Conservation (phyloP, 2,113 vertebrate genomes). For the Etheostoma cragini region DNA sequence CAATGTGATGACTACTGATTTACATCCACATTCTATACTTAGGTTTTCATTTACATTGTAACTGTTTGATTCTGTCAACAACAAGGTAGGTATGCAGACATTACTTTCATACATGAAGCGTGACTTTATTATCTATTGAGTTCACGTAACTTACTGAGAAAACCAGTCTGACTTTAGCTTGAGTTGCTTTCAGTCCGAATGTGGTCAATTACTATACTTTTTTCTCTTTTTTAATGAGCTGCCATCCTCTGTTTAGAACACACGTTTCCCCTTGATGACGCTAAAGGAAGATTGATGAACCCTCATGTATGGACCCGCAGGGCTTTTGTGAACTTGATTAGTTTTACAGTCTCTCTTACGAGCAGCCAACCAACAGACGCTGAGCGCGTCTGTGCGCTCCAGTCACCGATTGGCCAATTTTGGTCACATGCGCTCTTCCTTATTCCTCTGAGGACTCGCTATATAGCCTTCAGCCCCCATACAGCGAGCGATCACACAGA, state of each 20-base stretch:
- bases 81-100: not conserved
- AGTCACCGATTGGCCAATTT: conserved; percentile 59
- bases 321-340: conserved; percentile 52
- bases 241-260: not conserved
- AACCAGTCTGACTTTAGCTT: not conserved
- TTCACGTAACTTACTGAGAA: not conserved
- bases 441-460: conserved; percentile 66
- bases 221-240: not conserved
- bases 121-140: not conserved
- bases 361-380: conserved; percentile 47
- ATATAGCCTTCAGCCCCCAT: conserved; percentile 55
- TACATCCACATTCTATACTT: not conserved
- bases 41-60: not conserved
- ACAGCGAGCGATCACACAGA: conserved; percentile 67
- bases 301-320: conserved; percentile 9
- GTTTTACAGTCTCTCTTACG: conserved; percentile 29
- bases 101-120: too few relatives aligned
- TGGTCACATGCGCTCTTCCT: conserved; percentile 76
- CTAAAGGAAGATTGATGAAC: not conserved
- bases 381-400: conserved; percentile 69
- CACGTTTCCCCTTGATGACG: not conserved
- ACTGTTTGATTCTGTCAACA: not conserved
- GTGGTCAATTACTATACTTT: not conserved
- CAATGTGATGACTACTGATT: not conserved
- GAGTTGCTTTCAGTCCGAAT: not conserved